Evolutionary conservation across 2,113 vertebrate genomes (phyloP), one percentile per base, ranked within the genome.

Genomic region (Cariama cristata): DNA sequence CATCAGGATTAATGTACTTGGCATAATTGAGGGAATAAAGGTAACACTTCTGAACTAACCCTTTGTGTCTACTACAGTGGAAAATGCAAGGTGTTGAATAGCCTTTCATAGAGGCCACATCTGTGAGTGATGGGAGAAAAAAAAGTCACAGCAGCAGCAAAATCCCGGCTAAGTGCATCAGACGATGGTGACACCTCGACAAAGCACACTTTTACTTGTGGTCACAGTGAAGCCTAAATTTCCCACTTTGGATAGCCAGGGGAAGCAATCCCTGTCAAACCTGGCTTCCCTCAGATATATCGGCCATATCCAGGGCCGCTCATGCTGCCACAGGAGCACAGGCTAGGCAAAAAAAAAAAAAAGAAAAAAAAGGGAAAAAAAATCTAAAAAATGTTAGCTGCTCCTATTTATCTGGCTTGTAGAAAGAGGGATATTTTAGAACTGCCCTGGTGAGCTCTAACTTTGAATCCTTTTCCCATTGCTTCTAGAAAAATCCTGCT

Each of bases 91-190:
- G 67, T 22, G 22, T 30, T 40, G 32, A 8, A 38, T 1, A 71
- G 60, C 35, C 42, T 71, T 69, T 69, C 20, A 19, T 0, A 0
- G 27, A 20, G 33, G 35, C 16, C 14, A 9, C 35, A 3, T 18
- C 28, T 66, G 38, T 50, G 64, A 74, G 13, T 9, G 30, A 35
- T 3, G 26, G 28, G 33, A 30, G 19, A 3, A 50, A 49, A 32
- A 27, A 23, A 35, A 26, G 32, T 30, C 3, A 1, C 55, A 84
- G 38, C 33, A 68, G 53, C 23, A 59, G 47, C 15, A 47, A 76
- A 84, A 66, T n/a, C 24, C 14, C 3, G 4, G 23, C 12, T 14
- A 42, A 58, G 55, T 20, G 45, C 32, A 14, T 18, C 58, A 66
- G 50, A 16, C 7, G 6, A 8, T 33, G 24, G 23, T 66, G 40